These are phyloP conservation scores for Tinea pellionella DNA, from an alignment of 2,888 invertebrate species.

Conservation along the genomic window DNA sequence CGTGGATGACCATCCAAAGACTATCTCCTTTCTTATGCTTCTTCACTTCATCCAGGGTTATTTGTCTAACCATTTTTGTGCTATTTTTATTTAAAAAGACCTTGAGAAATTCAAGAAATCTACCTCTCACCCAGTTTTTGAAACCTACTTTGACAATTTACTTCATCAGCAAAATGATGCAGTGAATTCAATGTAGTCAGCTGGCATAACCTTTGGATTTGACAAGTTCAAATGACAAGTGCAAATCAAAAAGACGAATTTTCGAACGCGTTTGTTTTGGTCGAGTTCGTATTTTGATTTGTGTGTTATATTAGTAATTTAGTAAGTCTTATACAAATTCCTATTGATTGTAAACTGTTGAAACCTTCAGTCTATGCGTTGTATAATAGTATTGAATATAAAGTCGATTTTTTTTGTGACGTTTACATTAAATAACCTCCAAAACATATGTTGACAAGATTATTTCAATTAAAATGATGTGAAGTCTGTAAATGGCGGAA, in stretches of 20 bases:
- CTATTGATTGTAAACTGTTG: background rate
- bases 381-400: too few relatives aligned
- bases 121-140: too few relatives aligned
- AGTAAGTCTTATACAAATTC: background rate
- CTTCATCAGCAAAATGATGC: too few relatives aligned
- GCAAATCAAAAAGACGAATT: too few relatives aligned
- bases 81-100: background rate
- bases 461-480: background rate
- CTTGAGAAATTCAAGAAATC: background rate
- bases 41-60: slow-evolving; percentile 74
- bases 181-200: too few relatives aligned
- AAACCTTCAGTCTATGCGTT: background rate
- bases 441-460: background rate
- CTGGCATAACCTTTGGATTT: too few relatives aligned
- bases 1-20: slow-evolving; percentile 81
- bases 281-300: too few relatives aligned
- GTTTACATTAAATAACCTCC: background rate
- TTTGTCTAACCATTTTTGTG: slow-evolving; percentile 35
- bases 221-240: too few relatives aligned
- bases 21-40: slow-evolving; percentile 61
- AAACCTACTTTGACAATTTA: too few relatives aligned
- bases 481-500: slow-evolving; percentile 39
- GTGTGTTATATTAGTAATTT: too few relatives aligned
- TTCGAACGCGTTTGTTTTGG: too few relatives aligned
- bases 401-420: background rate